These are phyloP conservation scores for Callospermophilus lateralis DNA, from an alignment of 2,113 vertebrate genomes.

Conservation along the genomic window DNA sequence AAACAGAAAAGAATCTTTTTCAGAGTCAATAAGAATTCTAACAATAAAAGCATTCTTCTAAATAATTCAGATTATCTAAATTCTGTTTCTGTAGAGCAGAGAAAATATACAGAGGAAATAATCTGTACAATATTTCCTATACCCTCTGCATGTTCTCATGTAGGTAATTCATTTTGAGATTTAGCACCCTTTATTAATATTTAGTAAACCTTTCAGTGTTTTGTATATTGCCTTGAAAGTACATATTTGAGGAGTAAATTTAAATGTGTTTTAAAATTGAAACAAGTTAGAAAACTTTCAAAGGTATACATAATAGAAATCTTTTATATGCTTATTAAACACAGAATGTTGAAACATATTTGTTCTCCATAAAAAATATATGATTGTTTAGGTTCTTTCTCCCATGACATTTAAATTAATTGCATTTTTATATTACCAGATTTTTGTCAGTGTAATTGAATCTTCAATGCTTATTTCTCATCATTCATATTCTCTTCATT, in stretches of 20 bases:
- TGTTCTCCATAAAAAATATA: background rate
- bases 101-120: background rate
- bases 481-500: background rate
- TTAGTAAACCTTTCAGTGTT: background rate
- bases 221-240: background rate
- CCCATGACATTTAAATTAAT: background rate
- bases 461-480: background rate
- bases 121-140: background rate
- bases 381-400: background rate
- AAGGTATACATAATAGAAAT: background rate
- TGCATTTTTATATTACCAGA: background rate
- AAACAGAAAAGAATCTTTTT: background rate
- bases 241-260: background rate
- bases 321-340: background rate
- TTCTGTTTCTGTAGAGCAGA: background rate
- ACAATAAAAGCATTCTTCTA: background rate
- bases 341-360: background rate
- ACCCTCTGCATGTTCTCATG: background rate
- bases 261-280: conserved; percentile 45
- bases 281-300: background rate
- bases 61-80: conserved; percentile 65
- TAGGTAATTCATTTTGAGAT: background rate
- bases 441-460: background rate
- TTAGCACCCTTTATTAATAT: conserved; percentile 54
- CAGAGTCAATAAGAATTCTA: conserved; percentile 21